Base-by-base conservation (phyloP, 92 coral and sea anemone species). In the Zoanthus sansibaricus region DNA sequence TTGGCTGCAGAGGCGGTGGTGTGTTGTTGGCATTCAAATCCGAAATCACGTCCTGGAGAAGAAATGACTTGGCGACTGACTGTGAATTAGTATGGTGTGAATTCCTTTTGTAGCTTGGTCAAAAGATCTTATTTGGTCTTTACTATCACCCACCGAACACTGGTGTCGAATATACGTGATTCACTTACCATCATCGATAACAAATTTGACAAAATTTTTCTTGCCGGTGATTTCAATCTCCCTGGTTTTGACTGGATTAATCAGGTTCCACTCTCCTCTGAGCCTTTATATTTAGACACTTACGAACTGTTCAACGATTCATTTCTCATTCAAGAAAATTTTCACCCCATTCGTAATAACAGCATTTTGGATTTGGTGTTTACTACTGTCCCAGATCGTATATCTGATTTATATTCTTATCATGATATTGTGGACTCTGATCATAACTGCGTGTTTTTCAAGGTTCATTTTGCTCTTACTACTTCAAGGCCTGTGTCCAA, bases 161-260 rank as follows among this genome's bases (percentile, higher is more conserved):
- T 80, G 70, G 66, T 76, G 21, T 75, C 31, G 90, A 90, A 3
- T 90, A 90, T 90, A 9, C 71, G 21, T 46, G 82, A 90, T 31
- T 90, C 83, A 20, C 52, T 78, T 67, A 48, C 78, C 71, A 86
- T 90, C 51, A 55, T 44, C 66, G 67, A 80, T 64, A 64, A 37
- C 48, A 90, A 90, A 48, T n/a, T 55, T 13, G 90, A 90, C 30
- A 90, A 86, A 16, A 76, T 91, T 15, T 87, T 66, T 67, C 88
- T 91, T 52, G 85, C 54, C 8, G 86, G 91, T 17, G 91, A 91
- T 61, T 87, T 91, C 33, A 91, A 82, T 62, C 86, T 91, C 11
- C 88, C 89, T 11, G 16, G 74, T 56, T 87, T 87, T 80, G 88
- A 91, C 87, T 87, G 91, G 93, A 76, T 70, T 13, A 87, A 87